Evolutionary conservation across 2,888 invertebrate genomes (phyloP).

Genomic region (Aphidius colemani): DNA sequence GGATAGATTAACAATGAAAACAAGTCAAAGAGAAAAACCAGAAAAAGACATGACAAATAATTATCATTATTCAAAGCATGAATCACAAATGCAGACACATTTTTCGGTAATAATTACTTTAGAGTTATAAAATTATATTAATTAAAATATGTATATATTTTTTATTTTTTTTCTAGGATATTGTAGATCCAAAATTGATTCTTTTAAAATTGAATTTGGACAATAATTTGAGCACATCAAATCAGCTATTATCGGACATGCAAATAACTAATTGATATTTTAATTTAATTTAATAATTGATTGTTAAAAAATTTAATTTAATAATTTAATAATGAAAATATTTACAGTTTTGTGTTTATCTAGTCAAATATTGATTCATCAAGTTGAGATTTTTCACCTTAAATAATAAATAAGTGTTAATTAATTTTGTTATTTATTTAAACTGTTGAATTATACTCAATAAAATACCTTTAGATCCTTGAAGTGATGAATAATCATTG

Average conservation of each 20-base stretch:
- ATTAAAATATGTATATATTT: conserved; percentile 14
- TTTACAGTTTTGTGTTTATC: neutral
- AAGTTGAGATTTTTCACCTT: conserved; percentile 28
- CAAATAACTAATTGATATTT: conserved; percentile 25
- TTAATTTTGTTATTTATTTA: neutral
- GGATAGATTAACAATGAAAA: conserved; percentile 41
- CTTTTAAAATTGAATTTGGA: conserved; percentile 47
- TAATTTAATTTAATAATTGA: neutral
- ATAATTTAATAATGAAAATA: conserved; percentile 18
- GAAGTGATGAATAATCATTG: neutral
- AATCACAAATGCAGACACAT: conserved; percentile 33
- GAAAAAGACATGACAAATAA: conserved; percentile 41
- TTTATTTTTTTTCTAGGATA: conserved; percentile 39
- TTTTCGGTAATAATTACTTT: conserved; percentile 35
- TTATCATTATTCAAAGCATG: conserved; percentile 19
- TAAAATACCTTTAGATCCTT: neutral
- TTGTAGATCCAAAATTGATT: conserved; percentile 48
- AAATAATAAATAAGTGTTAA: conserved; percentile 23
- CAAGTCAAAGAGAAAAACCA: conserved; percentile 43
- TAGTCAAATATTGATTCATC: conserved; percentile 22
- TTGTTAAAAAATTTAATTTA: conserved; percentile 17
- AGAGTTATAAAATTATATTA: conserved; percentile 16
- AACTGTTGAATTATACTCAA: neutral
- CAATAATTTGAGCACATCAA: conserved; percentile 38
- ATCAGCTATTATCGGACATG: conserved; percentile 34